Base-by-base conservation (phyloP, 1,140 invertebrate genomes). In the Drosophila sulfurigaster region DNA sequence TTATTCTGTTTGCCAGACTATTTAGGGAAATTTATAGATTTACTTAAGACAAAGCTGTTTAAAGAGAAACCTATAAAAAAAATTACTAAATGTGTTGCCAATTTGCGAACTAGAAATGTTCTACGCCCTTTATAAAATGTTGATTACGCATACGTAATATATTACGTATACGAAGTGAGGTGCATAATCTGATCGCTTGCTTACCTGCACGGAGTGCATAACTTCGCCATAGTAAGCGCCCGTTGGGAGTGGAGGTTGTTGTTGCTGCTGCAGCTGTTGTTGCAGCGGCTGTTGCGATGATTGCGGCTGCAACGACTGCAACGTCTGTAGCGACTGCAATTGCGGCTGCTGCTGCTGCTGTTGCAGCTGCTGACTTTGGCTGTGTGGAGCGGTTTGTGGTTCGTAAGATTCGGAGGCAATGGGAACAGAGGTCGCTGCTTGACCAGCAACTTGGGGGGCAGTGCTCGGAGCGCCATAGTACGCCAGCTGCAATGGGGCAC, bases 171-270 rank as follows among this genome's bases (percentile, higher is more conserved):
- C 35, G 35, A 11, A 38, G 2, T 10, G 35, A 8, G 6, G 35
- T 38, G 3, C 41, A 13, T 4, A 43, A 13, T 20, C 5, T 13
- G 4, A 0, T 8, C 3, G 59, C 28, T 38, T 46, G 15, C 66
- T 66, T 68, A 92, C 91, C 91, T 92, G 91, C 74, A 87, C 86
- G 15, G 71, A 72, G 72, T 92, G 91, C 73, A 92, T 81, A 35
- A 91, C 79, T 57, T 92, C 91, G 75, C 87, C 90, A 65, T 92
- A 92, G 60, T 92, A 92, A 64, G 78, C 73, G 66, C 87, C 72
- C 52, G 88, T 78, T 58, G 77, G 78, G 69, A 74, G 71, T 43
- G 83, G 82, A 70, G 68, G 78, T 32, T 79, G 73, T 51, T 64
- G 72, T 48, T 60, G 66, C 59, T 79, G 78, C 65, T 63, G 60